phyloP scores from a whole-genome alignment of 2,797 vertebrate genomes.

The Onychomys arenicola region DNA sequence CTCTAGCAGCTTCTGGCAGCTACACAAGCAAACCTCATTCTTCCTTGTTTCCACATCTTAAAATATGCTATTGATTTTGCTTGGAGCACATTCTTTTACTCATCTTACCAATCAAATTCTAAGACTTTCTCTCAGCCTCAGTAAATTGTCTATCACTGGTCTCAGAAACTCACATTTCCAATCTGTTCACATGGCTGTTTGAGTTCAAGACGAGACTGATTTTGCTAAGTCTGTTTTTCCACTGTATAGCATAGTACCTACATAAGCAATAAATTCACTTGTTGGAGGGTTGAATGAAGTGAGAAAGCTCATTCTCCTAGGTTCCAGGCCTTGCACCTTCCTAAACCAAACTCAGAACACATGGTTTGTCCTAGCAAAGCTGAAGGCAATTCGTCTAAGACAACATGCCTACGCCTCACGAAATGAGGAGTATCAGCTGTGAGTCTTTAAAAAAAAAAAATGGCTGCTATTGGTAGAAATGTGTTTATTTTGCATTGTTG shows the following conservation, averaged over 20 bases:
- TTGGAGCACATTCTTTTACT: background rate
- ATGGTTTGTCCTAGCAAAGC: background rate
- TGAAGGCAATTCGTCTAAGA: constrained; percentile 1
- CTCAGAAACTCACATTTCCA: background rate
- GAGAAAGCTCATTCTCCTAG: background rate
- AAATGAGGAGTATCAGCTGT: constrained; percentile 55
- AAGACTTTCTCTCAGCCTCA: constrained; percentile 29
- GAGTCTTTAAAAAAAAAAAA: constrained; percentile 66
- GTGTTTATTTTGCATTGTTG: constrained; percentile 70
- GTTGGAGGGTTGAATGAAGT: background rate
- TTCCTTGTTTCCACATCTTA: background rate
- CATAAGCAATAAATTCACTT: background rate
- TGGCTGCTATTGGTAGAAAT: constrained; percentile 37
- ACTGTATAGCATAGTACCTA: background rate
- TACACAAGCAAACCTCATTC: background rate
- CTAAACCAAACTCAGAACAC: constrained; percentile 11
- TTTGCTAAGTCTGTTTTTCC: constrained; percentile 10
- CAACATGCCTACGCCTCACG: background rate
- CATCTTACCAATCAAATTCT: background rate
- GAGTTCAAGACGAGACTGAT: constrained; percentile 39
- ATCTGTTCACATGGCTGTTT: background rate
- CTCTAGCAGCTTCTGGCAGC: background rate
- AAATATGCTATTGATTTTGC: background rate
- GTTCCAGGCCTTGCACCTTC: background rate
- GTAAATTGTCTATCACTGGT: background rate